Evolutionary conservation across 2,113 vertebrate genomes (phyloP).

Genomic region (Ptilorrhoa leucosticta): DNA sequence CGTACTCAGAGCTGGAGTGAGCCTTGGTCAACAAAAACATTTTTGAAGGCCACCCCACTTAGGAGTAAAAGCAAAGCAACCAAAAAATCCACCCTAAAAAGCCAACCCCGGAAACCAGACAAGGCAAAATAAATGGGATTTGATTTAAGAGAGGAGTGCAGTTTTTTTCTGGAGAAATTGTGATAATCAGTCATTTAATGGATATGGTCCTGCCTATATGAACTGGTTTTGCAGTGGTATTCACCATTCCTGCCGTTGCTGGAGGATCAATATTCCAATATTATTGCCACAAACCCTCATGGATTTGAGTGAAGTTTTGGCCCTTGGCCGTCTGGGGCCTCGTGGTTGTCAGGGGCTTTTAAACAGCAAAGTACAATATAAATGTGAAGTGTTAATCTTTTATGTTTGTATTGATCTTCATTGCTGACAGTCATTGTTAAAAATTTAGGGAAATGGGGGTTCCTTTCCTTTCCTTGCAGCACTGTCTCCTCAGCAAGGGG

Average conservation of each 20-base stretch:
- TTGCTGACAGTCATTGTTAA: neutral
- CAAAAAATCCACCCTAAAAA: neutral
- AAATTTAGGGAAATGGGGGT: neutral
- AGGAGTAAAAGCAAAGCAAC: neutral
- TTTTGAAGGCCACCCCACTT: neutral
- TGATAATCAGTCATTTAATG: neutral
- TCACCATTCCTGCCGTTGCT: neutral
- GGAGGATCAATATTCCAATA: neutral
- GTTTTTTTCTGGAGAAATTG: neutral
- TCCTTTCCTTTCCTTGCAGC: neutral
- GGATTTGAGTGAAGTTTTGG: neutral
- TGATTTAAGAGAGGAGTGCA: neutral
- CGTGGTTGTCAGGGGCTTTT: neutral
- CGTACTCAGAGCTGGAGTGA: conserved; percentile 18
- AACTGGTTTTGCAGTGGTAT: neutral
- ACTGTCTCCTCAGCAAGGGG: neutral
- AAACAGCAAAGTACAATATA: neutral
- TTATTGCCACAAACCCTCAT: neutral
- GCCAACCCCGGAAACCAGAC: neutral
- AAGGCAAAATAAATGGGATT: neutral
- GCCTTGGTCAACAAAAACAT: neutral
- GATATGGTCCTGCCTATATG: neutral
- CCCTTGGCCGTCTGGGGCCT: neutral
- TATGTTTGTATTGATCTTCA: neutral
- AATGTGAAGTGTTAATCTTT: neutral